Conservation (phyloP, 2,888 invertebrate genomes). For the Malthinus seriepunctatus region DNA sequence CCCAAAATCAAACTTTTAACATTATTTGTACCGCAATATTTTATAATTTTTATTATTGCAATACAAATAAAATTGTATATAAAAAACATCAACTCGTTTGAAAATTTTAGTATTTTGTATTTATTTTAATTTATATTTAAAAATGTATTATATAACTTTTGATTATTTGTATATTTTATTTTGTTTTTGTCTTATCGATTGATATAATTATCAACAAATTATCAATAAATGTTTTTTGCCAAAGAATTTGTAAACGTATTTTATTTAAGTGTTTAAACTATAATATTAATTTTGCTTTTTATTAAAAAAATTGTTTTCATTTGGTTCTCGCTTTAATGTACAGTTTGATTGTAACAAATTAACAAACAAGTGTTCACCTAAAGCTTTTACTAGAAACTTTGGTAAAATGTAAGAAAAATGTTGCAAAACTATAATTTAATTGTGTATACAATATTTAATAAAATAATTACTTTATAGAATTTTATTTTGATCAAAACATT, state of each 20-base stretch:
- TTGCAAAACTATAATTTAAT: conserved; percentile 8
- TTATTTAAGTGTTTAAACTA: not conserved
- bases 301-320: not conserved
- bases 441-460: conserved; percentile 18
- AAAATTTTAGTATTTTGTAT: conserved; percentile 6
- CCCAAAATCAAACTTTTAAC: conserved; percentile 4
- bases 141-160: conserved; percentile 1
- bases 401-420: conserved; percentile 12
- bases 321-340: not conserved
- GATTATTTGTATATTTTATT: conserved; percentile 13
- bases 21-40: conserved; percentile 1
- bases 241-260: conserved; percentile 18
- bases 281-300: not conserved
- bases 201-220: not conserved
- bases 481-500: too few relatives aligned
- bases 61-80: not conserved
- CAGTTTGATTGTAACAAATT: not conserved
- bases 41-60: conserved; percentile 1
- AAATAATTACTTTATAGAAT: conserved; percentile 15
- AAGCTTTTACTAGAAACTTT: conserved; percentile 12
- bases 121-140: conserved; percentile 8
- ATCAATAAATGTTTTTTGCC: conserved; percentile 21
- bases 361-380: conserved; percentile 17
- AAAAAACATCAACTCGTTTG: not conserved
- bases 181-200: conserved; percentile 8